These are phyloP conservation scores for Sesamia nonagrioides DNA, from an alignment of 1,140 invertebrate species.

Conservation along the genomic window DNA sequence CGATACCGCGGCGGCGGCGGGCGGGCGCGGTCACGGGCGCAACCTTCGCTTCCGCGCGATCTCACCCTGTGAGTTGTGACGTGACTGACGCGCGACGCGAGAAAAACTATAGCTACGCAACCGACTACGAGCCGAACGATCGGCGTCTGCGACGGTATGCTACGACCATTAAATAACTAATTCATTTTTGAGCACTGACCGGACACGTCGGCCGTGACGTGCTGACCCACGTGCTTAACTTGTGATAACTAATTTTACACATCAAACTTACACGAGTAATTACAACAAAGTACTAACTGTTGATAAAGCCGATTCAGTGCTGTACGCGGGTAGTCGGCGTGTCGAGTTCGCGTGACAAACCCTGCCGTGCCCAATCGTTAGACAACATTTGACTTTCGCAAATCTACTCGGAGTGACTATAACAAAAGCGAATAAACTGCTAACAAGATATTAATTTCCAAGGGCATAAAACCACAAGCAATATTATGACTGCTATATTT, in stretches of 20 bases:
- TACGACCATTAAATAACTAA: conserved; percentile 39
- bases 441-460: conserved; percentile 63
- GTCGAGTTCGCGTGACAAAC: conserved; percentile 74
- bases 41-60: conserved; percentile 81
- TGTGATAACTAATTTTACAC: conserved; percentile 30
- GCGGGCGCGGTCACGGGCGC: conserved; percentile 84
- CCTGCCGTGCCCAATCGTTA: conserved; percentile 78
- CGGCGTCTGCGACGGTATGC: conserved; percentile 51
- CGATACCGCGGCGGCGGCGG: conserved; percentile 64
- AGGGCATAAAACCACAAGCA: conserved; percentile 32
- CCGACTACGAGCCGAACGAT: conserved; percentile 61
- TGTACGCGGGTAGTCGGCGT: conserved; percentile 54
- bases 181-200: conserved; percentile 31
- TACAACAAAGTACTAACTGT: conserved; percentile 39
- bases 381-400: conserved; percentile 76
- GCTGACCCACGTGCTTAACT: conserved; percentile 33
- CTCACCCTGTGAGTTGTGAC: conserved; percentile 81
- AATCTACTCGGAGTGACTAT: conserved; percentile 67
- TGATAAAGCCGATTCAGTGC: conserved; percentile 47
- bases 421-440: conserved; percentile 69
- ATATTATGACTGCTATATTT: not conserved
- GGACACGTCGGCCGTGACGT: conserved; percentile 26
- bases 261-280: conserved; percentile 43
- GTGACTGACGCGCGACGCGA: conserved; percentile 61
- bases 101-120: conserved; percentile 70